phyloP scores from a whole-genome alignment of 1,140 invertebrate species.

The Steinernema feltiae region DNA sequence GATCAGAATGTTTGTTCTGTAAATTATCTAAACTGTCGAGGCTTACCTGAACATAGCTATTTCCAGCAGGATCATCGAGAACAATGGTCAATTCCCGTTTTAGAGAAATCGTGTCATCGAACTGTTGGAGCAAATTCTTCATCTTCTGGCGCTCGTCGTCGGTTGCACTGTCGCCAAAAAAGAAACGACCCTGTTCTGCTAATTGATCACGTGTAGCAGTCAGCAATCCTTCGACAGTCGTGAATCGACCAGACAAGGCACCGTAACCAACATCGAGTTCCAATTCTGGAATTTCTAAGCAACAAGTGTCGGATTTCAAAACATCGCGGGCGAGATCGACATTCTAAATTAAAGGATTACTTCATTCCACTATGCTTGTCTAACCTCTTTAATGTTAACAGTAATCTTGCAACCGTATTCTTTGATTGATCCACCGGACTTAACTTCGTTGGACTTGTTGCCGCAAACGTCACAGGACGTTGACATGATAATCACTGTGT shows the following conservation, averaged over 20 bases:
- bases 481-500: constrained; percentile 93
- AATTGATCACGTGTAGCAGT: constrained; percentile 60
- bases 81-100: constrained; percentile 70
- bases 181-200: constrained; percentile 47
- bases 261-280: constrained; percentile 77
- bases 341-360: constrained; percentile 24
- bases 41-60: constrained; percentile 84
- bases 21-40: constrained; percentile 24
- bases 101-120: constrained; percentile 62
- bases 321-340: constrained; percentile 84
- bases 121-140: constrained; percentile 34
- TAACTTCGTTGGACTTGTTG: constrained; percentile 84
- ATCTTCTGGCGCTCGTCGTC: constrained; percentile 38
- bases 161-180: constrained; percentile 50
- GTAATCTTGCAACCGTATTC: constrained; percentile 73
- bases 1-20: constrained; percentile 3
- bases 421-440: constrained; percentile 84
- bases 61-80: constrained; percentile 90
- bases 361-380: neutral
- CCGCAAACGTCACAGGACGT: constrained; percentile 84
- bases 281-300: constrained; percentile 78
- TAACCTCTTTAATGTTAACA: constrained; percentile 67
- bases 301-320: constrained; percentile 90
- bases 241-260: constrained; percentile 84
- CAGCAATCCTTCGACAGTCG: constrained; percentile 79